These are phyloP conservation scores for Tichodroma muraria DNA, from an alignment of 2,113 vertebrate genomes.

Conservation along the genomic window DNA sequence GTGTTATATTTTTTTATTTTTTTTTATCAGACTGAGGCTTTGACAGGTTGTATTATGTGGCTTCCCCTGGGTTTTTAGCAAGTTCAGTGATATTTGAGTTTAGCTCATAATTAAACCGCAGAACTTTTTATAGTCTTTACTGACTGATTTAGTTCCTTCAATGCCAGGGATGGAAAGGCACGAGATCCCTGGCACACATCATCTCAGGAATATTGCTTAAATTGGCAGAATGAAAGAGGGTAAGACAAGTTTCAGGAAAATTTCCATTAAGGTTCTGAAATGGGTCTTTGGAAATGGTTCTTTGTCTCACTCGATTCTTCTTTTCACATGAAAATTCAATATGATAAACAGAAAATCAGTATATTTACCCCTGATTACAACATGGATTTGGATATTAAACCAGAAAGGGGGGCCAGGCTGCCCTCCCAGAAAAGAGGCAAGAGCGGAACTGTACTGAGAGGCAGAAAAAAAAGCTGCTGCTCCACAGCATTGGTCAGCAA, in stretches of 20 bases:
- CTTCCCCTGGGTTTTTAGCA: background rate
- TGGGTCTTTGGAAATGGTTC: background rate
- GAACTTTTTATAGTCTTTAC: background rate
- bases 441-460: background rate
- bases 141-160: background rate
- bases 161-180: background rate
- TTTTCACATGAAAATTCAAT: background rate
- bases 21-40: background rate
- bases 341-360: background rate
- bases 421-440: background rate
- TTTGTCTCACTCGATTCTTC: background rate
- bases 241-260: background rate
- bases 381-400: background rate
- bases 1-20: background rate
- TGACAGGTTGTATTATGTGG: background rate
- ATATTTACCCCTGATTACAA: background rate
- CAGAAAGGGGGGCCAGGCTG: background rate
- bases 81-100: background rate
- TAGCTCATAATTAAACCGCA: background rate
- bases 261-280: background rate
- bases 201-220: background rate
- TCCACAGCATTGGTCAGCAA: background rate
- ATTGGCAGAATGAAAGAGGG: background rate
- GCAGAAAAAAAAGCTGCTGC: background rate
- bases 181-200: background rate